Conservation (phyloP, 1,140 invertebrate species). For the Drosophila parvula region DNA sequence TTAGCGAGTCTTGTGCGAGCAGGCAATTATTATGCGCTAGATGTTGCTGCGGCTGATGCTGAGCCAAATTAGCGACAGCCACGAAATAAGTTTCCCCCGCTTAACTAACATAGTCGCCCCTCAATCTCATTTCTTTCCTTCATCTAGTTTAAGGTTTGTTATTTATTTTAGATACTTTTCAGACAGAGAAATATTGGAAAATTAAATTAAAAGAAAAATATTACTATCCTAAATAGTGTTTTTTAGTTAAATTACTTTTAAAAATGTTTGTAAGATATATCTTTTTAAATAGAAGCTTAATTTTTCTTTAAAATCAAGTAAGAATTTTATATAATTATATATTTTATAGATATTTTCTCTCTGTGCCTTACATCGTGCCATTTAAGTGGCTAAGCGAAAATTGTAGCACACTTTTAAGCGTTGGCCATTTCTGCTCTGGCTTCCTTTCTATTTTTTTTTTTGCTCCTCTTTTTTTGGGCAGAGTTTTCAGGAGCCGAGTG, state of each 20-base stretch:
- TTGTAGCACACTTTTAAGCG: conserved; percentile 53
- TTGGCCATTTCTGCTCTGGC: conserved; percentile 6
- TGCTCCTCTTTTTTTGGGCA: conserved; percentile 5
- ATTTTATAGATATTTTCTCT: background rate
- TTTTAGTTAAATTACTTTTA: background rate
- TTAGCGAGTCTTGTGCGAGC: conserved; percentile 46
- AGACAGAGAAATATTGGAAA: background rate
- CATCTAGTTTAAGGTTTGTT: background rate
- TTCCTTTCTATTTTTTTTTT: background rate
- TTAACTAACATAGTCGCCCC: background rate
- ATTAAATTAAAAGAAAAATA: background rate
- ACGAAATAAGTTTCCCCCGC: conserved; percentile 37
- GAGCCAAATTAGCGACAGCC: conserved; percentile 52
- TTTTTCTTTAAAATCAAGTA: background rate
- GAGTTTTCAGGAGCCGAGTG: conserved; percentile 30
- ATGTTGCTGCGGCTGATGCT: conserved; percentile 38
- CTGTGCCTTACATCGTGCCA: background rate
- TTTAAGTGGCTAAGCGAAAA: conserved; percentile 35
- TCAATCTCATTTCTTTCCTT: no score
- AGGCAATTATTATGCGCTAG: conserved; percentile 52
- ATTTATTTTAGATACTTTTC: background rate
- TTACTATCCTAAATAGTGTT: background rate
- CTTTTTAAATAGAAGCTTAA: background rate
- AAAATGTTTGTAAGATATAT: background rate
- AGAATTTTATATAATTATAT: no score